These are phyloP conservation scores for Apteryx mantelli DNA, from an alignment of 2,113 vertebrate species.

Conservation along the genomic window DNA sequence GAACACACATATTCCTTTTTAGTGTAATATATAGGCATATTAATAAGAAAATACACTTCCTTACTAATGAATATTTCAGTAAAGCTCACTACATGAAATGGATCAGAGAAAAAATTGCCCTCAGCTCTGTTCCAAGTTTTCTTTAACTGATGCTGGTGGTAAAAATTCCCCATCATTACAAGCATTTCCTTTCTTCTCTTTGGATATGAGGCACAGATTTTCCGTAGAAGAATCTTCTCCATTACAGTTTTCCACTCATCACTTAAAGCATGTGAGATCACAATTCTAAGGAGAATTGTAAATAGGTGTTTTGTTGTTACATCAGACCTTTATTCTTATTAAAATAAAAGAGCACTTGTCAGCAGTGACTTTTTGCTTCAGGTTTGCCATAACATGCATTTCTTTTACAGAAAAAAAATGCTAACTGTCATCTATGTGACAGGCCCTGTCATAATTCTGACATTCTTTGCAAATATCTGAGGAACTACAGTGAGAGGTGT, in stretches of 20 bases:
- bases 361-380: not conserved
- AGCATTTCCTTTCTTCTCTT: not conserved
- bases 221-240: not conserved
- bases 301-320: not conserved
- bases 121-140: not conserved
- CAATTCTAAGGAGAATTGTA: not conserved
- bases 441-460: not conserved
- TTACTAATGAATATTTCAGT: not conserved
- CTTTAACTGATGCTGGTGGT: not conserved
- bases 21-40: not conserved
- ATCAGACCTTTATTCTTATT: not conserved
- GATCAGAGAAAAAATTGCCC: not conserved
- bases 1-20: not conserved
- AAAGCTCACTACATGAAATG: not conserved
- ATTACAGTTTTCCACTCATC: not conserved
- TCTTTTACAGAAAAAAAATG: not conserved
- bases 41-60: not conserved
- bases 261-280: not conserved
- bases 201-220: not conserved
- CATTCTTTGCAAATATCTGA: not conserved
- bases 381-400: not conserved
- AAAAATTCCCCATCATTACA: not conserved
- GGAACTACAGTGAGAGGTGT: not conserved
- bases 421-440: not conserved
- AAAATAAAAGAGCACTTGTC: not conserved